Evolutionary conservation across 2,888 invertebrate genomes (phyloP).

Genomic region (Gnatocerus cornutus): DNA sequence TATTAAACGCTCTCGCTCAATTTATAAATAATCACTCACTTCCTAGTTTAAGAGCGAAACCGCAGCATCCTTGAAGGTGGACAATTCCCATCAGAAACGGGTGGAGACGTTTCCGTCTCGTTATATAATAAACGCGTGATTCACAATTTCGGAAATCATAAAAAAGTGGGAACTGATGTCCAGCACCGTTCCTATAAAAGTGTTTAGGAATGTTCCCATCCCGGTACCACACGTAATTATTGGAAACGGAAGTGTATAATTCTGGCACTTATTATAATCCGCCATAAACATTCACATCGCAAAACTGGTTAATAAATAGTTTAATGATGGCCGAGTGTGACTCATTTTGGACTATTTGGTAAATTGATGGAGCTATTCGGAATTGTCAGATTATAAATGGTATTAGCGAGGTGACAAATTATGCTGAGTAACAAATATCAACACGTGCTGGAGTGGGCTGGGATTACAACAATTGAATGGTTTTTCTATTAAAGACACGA

Average conservation of each 20-base stretch:
- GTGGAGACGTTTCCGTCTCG: conserved; percentile 9
- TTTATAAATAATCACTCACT: conserved; percentile 62
- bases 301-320: conserved; percentile 48
- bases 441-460: background rate
- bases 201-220: conserved; percentile 25
- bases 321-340: conserved; percentile 48
- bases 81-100: conserved; percentile 18
- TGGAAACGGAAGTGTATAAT: conserved; percentile 48
- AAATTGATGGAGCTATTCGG: conserved; percentile 45
- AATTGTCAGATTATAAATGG: conserved; percentile 42
- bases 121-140: conserved; percentile 17
- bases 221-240: conserved; percentile 34
- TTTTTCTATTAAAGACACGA: too few relatives aligned
- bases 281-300: conserved; percentile 49
- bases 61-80: conserved; percentile 13
- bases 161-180: conserved; percentile 39
- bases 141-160: conserved; percentile 24
- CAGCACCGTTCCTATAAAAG: conserved; percentile 19
- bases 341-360: conserved; percentile 44
- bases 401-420: conserved; percentile 36
- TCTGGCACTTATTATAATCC: conserved; percentile 48
- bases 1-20: conserved; percentile 11
- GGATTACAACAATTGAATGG: too few relatives aligned
- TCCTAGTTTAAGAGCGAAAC: conserved; percentile 48
- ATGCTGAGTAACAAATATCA: conserved; percentile 7